Evolutionary conservation across 2,888 invertebrate genomes (phyloP), one percentile per base, ranked within the genome.

Genomic region (Amblyjoppa fuscipennis): DNA sequence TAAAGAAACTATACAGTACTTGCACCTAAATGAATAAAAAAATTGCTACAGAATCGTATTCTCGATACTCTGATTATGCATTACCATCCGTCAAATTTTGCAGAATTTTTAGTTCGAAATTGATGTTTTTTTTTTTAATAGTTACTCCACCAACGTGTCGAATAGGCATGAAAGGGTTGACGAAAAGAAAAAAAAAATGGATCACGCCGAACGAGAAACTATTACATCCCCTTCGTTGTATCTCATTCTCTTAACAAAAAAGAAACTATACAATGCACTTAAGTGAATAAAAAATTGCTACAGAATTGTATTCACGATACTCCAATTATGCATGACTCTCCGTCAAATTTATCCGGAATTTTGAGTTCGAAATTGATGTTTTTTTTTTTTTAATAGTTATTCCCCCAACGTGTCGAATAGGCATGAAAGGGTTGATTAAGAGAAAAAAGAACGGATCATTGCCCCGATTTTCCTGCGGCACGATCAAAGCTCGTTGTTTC

Each of bases 121-220:
- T 49, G 1, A 49, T 49, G 3, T 45, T 11, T 16, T 3, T 0
- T 3, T 3, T 16, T 13, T 9, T n/a, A n/a, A 41, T 41, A 41
- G 11, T 41, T 11, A 11, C 4, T 49, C 45, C 45, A 16, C 45
- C 45, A 49, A 4, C 41, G 41, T 41, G 16, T 49, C 45, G 16
- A 49, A 49, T 4, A 49, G 16, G 0, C 56, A 56, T 0, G 20
- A 9, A 7, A 25, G 7, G 2, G 20, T 56, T 56, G 0, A 25
- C 7, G 25, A n/a, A 25, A 13, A 20, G 3, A n/a, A 49, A 16
- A 45, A 45, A 45, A 45, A 45, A 45, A 3, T 2, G 25, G 20
- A n/a, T 25, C 25, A 2, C n/a, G n/a, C n/a, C 66, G 76, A 49
- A 49, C 76, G 13, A 49, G 76, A 31, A 25, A 66, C 61, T 51